Evolutionary conservation across 2,888 invertebrate species (phyloP).

Genomic region (Acanthacorydalis orientalis): DNA sequence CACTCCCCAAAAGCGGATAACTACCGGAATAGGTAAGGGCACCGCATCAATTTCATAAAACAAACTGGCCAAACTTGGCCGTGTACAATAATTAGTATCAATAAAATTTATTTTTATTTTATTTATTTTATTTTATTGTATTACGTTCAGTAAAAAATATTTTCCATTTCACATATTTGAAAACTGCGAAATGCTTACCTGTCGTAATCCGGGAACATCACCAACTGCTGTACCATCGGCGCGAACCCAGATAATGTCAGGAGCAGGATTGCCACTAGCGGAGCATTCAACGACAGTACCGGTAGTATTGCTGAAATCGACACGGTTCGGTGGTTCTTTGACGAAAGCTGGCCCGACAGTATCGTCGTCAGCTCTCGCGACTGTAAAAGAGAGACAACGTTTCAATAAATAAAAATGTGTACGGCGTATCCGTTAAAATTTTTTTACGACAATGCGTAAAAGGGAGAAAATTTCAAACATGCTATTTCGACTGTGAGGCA

Average conservation of each 20-base stretch:
- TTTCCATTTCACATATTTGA: too few species aligned
- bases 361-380: conserved; percentile 44
- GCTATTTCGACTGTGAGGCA: too few species aligned
- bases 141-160: too few species aligned
- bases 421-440: too few species aligned
- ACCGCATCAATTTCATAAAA: too few species aligned
- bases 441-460: neutral
- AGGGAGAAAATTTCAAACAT: neutral
- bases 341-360: conserved; percentile 81
- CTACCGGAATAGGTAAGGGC: too few species aligned
- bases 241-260: conserved; percentile 86
- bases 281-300: conserved; percentile 87
- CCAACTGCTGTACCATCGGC: conserved; percentile 82
- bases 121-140: too few species aligned
- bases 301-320: conserved; percentile 88
- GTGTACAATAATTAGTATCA: too few species aligned
- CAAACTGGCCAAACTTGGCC: too few species aligned
- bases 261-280: conserved; percentile 76
- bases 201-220: conserved; percentile 74
- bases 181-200: conserved; percentile 31
- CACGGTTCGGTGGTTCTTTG: conserved; percentile 78
- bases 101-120: too few species aligned
- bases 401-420: too few species aligned
- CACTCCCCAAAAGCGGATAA: too few species aligned
- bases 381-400: neutral